phyloP scores from a whole-genome alignment of 2,113 vertebrate species.

The Dicaeum eximium region DNA sequence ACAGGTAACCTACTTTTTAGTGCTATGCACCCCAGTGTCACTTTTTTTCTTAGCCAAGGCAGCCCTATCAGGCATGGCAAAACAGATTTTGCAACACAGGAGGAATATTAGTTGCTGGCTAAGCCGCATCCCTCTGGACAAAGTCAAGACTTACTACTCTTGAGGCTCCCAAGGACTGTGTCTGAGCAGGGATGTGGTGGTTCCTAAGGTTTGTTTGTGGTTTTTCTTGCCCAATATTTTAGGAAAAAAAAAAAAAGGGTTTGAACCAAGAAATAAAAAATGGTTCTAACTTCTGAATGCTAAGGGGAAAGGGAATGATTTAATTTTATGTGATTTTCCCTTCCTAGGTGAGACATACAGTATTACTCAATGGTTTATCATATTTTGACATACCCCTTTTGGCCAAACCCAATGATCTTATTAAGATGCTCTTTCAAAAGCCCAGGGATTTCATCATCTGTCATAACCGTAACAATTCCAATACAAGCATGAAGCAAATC shows the following conservation, averaged over 20 bases:
- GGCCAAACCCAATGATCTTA: not conserved
- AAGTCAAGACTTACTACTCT: not conserved
- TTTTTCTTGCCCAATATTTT: not conserved
- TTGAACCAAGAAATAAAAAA: not conserved
- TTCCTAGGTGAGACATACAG: not conserved
- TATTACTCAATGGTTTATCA: slow-evolving; percentile 11
- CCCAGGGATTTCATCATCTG: not conserved
- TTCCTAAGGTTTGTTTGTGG: not conserved
- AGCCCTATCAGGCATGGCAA: not conserved
- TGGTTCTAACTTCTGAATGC: not conserved
- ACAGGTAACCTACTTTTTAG: slow-evolving; percentile 1
- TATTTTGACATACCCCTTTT: slow-evolving; percentile 6
- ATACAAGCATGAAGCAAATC: not conserved
- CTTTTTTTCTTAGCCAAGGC: not conserved
- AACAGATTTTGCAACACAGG: not conserved
- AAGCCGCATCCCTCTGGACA: not conserved
- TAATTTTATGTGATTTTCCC: not conserved
- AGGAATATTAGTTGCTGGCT: not conserved
- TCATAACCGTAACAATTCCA: not conserved
- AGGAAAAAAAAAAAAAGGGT: not conserved
- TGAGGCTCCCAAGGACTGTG: not conserved
- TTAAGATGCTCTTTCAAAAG: not conserved
- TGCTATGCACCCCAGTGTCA: not conserved
- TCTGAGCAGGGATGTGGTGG: not conserved
- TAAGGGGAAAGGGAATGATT: not conserved